Conservation (phyloP, 1,140 invertebrate genomes). For the Melanaphis sacchari region DNA sequence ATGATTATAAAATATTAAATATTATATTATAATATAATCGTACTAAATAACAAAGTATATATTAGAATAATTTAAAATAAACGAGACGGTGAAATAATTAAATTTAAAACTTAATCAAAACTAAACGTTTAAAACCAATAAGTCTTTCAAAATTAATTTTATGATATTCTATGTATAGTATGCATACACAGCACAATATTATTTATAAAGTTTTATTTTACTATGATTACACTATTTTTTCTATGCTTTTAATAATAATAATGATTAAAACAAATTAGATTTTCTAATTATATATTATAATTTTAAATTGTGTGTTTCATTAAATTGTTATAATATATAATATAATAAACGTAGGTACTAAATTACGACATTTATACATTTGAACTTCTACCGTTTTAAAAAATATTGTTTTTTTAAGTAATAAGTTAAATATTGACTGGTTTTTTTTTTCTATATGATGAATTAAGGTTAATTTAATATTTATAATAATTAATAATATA, state of each 20-base stretch:
- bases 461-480: no score
- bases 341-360: no score
- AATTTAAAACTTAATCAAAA: constrained; percentile 8
- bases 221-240: background rate
- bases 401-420: background rate
- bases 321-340: no score
- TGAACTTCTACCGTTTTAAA: no score
- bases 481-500: no score
- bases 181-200: background rate
- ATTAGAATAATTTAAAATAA: background rate
- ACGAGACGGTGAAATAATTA: background rate
- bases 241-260: background rate
- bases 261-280: background rate
- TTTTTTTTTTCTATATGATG: background rate
- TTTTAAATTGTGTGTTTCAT: no score
- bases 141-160: background rate
- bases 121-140: background rate
- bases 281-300: background rate
- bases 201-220: background rate
- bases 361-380: no score
- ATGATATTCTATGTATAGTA: background rate
- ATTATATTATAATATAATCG: background rate
- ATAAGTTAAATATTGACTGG: background rate
- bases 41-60: background rate
- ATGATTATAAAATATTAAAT: background rate